Percentiles rank a stretch among this genome's conserved stretches.
phyloP scores from a whole-genome alignment of 2,797 vertebrate species.

The Ambastaia sidthimunki region DNA sequence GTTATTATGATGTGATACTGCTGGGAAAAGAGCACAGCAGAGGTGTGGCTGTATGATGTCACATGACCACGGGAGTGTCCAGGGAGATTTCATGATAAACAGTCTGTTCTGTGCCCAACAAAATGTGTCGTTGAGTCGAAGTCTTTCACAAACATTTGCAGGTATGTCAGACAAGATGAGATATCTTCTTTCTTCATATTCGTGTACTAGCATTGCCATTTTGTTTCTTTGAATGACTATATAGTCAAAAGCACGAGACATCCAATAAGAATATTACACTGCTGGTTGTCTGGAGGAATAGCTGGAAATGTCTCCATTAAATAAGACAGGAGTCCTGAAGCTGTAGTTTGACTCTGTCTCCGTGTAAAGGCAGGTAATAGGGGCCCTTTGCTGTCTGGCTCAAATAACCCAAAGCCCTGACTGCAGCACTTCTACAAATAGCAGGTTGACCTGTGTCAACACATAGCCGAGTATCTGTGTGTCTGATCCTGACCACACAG shows the following conservation, averaged over 20 bases:
- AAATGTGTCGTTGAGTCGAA: background rate
- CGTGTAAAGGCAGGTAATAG: constrained; percentile 37
- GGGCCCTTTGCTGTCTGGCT: constrained; percentile 28
- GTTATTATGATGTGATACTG: background rate
- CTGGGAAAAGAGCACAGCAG: background rate
- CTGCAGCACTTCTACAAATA: constrained; percentile 57
- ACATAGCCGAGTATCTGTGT: constrained; percentile 14
- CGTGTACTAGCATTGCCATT: background rate
- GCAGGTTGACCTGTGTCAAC: constrained; percentile 27
- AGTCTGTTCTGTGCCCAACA: background rate
- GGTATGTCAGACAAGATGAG: no score
- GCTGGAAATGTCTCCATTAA: background rate
- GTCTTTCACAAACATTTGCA: background rate
- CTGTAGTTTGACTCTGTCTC: background rate
- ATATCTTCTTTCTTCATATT: background rate
- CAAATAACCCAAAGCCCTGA: constrained; percentile 43
- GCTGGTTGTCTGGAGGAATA: background rate
- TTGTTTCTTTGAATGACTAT: background rate
- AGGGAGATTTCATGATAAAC: background rate
- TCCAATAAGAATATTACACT: background rate
- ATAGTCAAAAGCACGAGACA: background rate
- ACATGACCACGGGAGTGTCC: background rate
- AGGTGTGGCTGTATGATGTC: background rate
- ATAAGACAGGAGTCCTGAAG: background rate
- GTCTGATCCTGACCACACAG: constrained; percentile 28